phyloP scores from a whole-genome alignment of 2,797 vertebrate genomes.

The Myripristis jacobus region DNA sequence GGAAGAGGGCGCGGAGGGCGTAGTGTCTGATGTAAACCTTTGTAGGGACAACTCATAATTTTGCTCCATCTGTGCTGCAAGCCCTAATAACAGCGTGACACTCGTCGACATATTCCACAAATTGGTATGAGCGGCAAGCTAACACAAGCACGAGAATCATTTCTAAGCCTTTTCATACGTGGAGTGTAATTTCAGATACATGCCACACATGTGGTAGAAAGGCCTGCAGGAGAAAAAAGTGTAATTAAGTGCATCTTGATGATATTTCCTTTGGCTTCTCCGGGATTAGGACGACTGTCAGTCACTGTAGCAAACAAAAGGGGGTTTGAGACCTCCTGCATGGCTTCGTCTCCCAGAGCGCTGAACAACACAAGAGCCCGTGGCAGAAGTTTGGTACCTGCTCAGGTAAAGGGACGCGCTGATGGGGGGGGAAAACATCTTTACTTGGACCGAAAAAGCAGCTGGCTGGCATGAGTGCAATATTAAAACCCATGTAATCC shows the following conservation, averaged over 20 bases:
- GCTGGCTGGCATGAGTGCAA: conserved; percentile 27
- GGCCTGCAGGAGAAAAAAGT: conserved; percentile 68
- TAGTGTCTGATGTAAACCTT: conserved; percentile 71
- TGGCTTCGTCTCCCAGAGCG: conserved; percentile 55
- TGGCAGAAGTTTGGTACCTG: conserved; percentile 29
- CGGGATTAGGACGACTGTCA: conserved; percentile 74
- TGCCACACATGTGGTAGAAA: conserved; percentile 81
- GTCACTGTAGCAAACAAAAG: conserved; percentile 65
- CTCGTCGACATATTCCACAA: conserved; percentile 71
- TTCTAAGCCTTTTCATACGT: conserved; percentile 70
- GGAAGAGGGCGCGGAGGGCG: conserved; percentile 46
- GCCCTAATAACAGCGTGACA: conserved; percentile 77
- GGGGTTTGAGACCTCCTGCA: conserved; percentile 66
- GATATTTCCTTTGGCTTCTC: conserved; percentile 77
- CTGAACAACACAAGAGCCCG: conserved; percentile 28
- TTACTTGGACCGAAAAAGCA: conserved; percentile 29
- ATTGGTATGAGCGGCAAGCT: conserved; percentile 76
- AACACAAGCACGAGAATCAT: conserved; percentile 71
- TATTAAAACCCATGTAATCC: conserved; percentile 45
- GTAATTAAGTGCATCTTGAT: conserved; percentile 78
- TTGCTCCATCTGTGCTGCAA: conserved; percentile 45
- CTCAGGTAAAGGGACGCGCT: neutral
- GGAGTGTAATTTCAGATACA: conserved; percentile 80
- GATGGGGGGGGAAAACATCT: neutral
- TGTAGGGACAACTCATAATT: conserved; percentile 69